Percentiles rank a stretch among this genome's conserved stretches.
Conservation (phyloP, 1,140 invertebrate species). For the Neodiprion lecontei region DNA sequence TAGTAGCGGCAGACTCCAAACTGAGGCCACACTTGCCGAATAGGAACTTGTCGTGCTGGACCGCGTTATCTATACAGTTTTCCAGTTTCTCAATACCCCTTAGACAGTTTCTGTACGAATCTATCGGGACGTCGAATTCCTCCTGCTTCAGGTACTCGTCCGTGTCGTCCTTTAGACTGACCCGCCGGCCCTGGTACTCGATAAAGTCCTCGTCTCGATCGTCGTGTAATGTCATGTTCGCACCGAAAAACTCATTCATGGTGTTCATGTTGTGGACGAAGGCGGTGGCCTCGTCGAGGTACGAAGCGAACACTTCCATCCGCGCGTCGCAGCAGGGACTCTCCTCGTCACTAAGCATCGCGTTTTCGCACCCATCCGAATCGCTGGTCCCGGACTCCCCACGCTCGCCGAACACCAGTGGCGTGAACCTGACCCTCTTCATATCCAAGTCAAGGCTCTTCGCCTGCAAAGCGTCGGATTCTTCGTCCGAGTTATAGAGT, state of each 20-base stretch:
- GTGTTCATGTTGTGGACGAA: constrained; percentile 48
- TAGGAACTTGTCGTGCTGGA: constrained; percentile 38
- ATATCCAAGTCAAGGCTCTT: neutral
- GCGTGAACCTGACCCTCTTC: constrained; percentile 27
- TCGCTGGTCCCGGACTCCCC: constrained; percentile 21
- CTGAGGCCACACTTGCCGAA: constrained; percentile 38
- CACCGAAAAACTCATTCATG: constrained; percentile 41
- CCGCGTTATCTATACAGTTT: constrained; percentile 39
- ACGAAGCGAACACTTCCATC: constrained; percentile 36
- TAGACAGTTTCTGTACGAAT: constrained; percentile 44
- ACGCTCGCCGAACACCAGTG: constrained; percentile 10
- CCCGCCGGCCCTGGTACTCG: constrained; percentile 20
- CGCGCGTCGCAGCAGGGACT: constrained; percentile 12
- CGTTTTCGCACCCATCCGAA: constrained; percentile 20
- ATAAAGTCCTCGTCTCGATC: constrained; percentile 21
- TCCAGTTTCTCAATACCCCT: constrained; percentile 45
- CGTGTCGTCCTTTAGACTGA: constrained; percentile 27
- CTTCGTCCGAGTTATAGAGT: neutral
- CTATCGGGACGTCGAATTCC: constrained; percentile 25
- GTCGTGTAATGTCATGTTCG: constrained; percentile 16
- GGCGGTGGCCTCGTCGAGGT: constrained; percentile 41
- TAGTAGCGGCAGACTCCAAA: constrained; percentile 46
- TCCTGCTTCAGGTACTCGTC: constrained; percentile 28
- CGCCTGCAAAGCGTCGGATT: neutral
- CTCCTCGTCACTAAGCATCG: constrained; percentile 3